phyloP scores from a whole-genome alignment of 2,888 invertebrate genomes.

The Limenitis camilla region DNA sequence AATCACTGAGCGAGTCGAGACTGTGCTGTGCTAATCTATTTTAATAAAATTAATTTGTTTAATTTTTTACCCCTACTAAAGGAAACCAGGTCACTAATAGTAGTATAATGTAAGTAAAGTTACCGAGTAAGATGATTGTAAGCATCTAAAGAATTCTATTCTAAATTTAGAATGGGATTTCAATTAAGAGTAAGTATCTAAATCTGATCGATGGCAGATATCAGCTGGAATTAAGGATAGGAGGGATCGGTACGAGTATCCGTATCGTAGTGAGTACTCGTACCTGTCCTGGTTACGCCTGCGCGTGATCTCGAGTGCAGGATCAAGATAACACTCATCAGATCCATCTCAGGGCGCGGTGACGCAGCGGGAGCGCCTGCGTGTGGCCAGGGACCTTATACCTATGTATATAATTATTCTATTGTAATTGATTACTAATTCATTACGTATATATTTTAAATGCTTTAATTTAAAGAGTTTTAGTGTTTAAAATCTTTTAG shows the following conservation, averaged over 20 bases:
- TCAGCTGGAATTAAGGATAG: conserved; percentile 7
- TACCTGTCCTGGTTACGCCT: neutral
- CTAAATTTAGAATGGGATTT: neutral
- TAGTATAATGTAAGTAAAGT: too few relatives aligned
- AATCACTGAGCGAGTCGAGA: too few relatives aligned
- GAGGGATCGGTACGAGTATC: conserved; percentile 1
- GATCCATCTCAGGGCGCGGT: conserved; percentile 3
- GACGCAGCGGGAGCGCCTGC: neutral
- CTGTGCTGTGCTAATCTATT: too few relatives aligned
- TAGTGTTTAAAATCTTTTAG: too few relatives aligned
- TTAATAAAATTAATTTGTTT: too few relatives aligned
- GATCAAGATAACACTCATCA: conserved; percentile 11
- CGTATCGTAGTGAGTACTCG: neutral
- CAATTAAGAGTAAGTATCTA: neutral
- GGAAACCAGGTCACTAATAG: too few relatives aligned
- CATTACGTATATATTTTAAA: too few relatives aligned
- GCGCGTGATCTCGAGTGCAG: conserved; percentile 10
- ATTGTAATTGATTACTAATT: neutral
- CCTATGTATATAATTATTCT: neutral
- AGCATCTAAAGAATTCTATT: too few relatives aligned
- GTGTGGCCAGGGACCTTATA: neutral
- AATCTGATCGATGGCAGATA: neutral
- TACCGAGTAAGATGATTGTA: too few relatives aligned
- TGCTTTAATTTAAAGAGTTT: too few relatives aligned
- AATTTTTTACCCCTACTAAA: too few relatives aligned